Evolutionary conservation across 2,113 vertebrate genomes (phyloP).

Genomic region (Alligator sinensis): DNA sequence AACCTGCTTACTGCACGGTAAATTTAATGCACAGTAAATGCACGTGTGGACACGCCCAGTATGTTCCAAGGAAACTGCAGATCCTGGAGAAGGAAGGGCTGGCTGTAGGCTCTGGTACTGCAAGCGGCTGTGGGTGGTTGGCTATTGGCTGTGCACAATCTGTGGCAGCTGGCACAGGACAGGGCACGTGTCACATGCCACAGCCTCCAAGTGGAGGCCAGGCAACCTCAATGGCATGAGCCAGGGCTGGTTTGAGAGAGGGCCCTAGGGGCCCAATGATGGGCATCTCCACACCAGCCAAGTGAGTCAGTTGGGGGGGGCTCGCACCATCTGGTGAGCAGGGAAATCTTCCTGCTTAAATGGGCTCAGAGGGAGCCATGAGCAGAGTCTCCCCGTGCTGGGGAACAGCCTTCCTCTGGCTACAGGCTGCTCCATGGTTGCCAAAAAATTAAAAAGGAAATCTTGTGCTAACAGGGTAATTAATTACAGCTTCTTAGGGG

Average conservation of each 20-base stretch:
- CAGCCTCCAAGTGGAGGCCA: not conserved
- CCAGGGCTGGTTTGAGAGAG: not conserved
- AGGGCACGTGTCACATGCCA: not conserved
- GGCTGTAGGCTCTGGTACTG: not conserved
- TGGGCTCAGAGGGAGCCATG: rapidly evolving
- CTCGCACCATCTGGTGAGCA: not conserved
- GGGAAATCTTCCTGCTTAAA: not conserved
- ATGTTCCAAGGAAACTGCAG: too few species aligned
- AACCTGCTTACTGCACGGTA: not conserved
- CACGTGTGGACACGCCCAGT: too few species aligned
- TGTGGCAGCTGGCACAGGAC: not conserved
- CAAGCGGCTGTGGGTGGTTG: not conserved
- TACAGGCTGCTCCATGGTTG: not conserved
- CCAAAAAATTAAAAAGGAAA: slow-evolving; percentile 36
- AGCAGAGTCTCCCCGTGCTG: not conserved
- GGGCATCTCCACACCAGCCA: not conserved
- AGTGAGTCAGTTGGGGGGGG: not conserved
- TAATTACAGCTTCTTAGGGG: slow-evolving; percentile 64
- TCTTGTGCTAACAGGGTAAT: slow-evolving; percentile 51
- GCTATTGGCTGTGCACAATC: not conserved
- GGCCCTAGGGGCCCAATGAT: not conserved
- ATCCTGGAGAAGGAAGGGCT: not conserved
- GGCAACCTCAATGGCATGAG: not conserved
- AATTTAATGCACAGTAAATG: too few species aligned
- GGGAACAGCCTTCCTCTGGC: slow-evolving; percentile 43